Base-by-base conservation (phyloP, 2,888 invertebrate species). In the Anarsia innoxiella region DNA sequence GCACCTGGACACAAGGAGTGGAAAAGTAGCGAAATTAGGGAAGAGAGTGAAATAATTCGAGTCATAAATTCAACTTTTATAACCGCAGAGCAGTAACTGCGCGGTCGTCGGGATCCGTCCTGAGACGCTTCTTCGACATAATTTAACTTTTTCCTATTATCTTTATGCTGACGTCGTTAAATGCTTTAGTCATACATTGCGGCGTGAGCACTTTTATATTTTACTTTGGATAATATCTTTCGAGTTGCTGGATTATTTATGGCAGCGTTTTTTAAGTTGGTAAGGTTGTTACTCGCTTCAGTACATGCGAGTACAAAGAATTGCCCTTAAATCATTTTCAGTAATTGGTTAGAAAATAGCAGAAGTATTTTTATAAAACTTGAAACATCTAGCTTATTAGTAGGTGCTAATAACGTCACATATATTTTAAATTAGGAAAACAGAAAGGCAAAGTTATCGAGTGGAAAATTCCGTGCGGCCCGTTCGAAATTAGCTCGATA, bases 91-190 rank as follows among this genome's bases (percentile, higher is more conserved):
- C 61, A 59, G 59, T 57, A 49, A 63, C 49, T 46, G 57, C 55
- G 57, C 54, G 59, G 53, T 52, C 49, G 47, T 42, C 46, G 43
- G 48, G 39, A 47, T 33, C 33, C 40, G 33, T 25, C 31, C 55
- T 61, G 60, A 69, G 73, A 64, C 62, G 69, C 66, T 65, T 64
- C 75, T 75, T 82, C 77, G 78, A 82, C 78, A 79, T 79, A 75
- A 80, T 83, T 82, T 82, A 84, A 82, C 84, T 82, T 84, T 84
- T 83, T 80, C 83, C 79, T 80, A 83, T 83, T 83, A 83, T 82
- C 76, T 82, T 82, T 79, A 73, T 69, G 79, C 78, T 78, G 79
- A 80, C 75, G 66, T 60, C 62, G 72, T 77, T 76, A 75, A 74
- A 68, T 66, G 64, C 56, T 58, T 59, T 59, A 62, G 65, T 66